Evolutionary conservation across 2,888 invertebrate species (phyloP).

Genomic region (Pecten maximus): DNA sequence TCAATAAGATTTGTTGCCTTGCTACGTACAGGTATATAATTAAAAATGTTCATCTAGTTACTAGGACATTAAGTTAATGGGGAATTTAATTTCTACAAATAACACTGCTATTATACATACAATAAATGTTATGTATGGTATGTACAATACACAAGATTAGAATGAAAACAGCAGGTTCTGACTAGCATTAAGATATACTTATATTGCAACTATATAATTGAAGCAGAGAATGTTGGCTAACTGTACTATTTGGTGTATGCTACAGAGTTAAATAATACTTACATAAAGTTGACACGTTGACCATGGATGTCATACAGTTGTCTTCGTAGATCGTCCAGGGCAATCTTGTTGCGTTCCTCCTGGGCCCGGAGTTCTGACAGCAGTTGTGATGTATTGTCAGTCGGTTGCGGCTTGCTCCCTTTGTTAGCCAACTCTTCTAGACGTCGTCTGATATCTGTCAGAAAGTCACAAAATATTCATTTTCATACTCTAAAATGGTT

Average conservation of each 20-base stretch:
- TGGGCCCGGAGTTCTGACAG: slow-evolving; percentile 73
- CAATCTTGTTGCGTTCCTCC: slow-evolving; percentile 73
- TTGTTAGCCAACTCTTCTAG: slow-evolving; percentile 69
- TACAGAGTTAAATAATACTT: slow-evolving; percentile 50
- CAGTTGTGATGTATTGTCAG: slow-evolving; percentile 69
- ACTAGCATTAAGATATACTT: too few species aligned
- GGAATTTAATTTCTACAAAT: neutral
- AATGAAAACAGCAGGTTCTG: too few species aligned
- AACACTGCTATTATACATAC: neutral
- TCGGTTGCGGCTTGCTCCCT: slow-evolving; percentile 55
- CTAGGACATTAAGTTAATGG: neutral
- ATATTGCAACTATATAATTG: too few species aligned
- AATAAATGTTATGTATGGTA: too few species aligned
- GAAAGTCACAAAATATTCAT: too few species aligned
- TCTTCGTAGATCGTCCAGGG: slow-evolving; percentile 71
- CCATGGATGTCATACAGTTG: slow-evolving; percentile 67
- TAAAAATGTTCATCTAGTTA: neutral
- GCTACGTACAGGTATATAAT: slow-evolving; percentile 36
- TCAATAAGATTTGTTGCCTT: slow-evolving; percentile 45
- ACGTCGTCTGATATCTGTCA: slow-evolving; percentile 73
- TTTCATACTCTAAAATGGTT: neutral
- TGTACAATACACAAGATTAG: too few species aligned
- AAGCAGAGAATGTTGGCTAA: too few species aligned
- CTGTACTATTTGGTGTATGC: too few species aligned
- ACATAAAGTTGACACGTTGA: slow-evolving; percentile 70